Conservation (phyloP, 2,888 invertebrate species). For the Stramonita haemastoma region DNA sequence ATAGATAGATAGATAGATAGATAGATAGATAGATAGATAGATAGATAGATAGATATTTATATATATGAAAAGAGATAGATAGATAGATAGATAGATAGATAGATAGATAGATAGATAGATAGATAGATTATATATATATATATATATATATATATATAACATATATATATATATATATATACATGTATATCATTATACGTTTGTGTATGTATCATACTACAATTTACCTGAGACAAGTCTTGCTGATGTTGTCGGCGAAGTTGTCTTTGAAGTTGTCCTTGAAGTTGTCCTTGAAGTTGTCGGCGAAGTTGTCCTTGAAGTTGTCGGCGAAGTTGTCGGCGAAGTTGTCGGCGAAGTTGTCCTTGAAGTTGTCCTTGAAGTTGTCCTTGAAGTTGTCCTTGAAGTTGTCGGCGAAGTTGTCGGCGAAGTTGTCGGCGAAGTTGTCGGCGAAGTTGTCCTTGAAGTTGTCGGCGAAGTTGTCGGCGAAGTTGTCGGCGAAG, state of each 20-base stretch:
- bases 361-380: not conserved
- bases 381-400: not conserved
- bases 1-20: no score
- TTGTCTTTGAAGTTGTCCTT: not conserved
- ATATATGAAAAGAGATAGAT: no score
- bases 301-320: not conserved
- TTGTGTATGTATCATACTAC: not conserved
- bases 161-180: conserved; percentile 16
- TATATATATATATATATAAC: conserved; percentile 27
- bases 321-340: not conserved
- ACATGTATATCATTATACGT: not conserved
- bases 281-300: not conserved
- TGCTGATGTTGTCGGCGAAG: not conserved
- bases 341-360: not conserved
- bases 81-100: no score
- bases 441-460: no score
- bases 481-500: no score
- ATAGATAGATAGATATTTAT: no score
- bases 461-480: no score
- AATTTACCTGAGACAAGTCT: not conserved
- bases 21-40: no score
- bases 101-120: no score
- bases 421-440: no score
- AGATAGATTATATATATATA: no score
- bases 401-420: no score